Percentiles rank a stretch among this genome's conserved stretches.
phyloP scores from a whole-genome alignment of 1,140 invertebrate species.

The Apocrypta bakeri region DNA sequence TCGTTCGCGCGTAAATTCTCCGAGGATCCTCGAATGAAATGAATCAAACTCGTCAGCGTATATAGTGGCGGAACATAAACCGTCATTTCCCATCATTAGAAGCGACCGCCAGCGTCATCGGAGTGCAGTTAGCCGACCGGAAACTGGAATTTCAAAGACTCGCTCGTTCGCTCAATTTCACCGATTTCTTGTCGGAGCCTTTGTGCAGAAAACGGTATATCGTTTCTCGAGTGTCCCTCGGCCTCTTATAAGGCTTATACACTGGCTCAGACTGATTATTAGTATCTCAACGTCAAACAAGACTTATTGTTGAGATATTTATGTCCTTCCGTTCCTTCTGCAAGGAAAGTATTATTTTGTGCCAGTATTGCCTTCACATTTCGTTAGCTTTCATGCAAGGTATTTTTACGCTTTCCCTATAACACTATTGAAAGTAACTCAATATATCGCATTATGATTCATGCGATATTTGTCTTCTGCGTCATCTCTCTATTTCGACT shows the following conservation, averaged over 20 bases:
- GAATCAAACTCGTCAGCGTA: slow-evolving; percentile 60
- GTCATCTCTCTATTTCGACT: background rate
- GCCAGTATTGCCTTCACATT: background rate
- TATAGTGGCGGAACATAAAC: slow-evolving; percentile 58
- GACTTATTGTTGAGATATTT: slow-evolving; percentile 62
- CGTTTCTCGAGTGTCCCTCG: slow-evolving; percentile 54
- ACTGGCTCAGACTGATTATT: slow-evolving; percentile 56
- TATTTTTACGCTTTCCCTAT: background rate
- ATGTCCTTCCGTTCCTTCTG: slow-evolving; percentile 46
- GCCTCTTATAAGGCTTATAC: background rate
- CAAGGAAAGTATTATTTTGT: background rate
- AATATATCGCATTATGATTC: background rate
- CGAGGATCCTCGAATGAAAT: slow-evolving; percentile 40
- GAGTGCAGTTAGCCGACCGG: slow-evolving; percentile 57
- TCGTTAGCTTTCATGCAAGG: background rate
- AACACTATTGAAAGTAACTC: background rate
- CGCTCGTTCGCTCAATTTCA: slow-evolving; percentile 69
- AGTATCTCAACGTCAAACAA: slow-evolving; percentile 65
- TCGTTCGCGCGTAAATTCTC: slow-evolving; percentile 33
- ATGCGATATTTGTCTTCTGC: background rate
- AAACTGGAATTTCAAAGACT: slow-evolving; percentile 63
- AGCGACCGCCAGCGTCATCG: slow-evolving; percentile 36
- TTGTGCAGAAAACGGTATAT: slow-evolving; percentile 60
- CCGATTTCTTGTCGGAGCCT: slow-evolving; percentile 62
- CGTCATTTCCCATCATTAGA: slow-evolving; percentile 70